phyloP scores from a whole-genome alignment of 2,888 invertebrate species.

The Nephrocerus scutellatus region DNA sequence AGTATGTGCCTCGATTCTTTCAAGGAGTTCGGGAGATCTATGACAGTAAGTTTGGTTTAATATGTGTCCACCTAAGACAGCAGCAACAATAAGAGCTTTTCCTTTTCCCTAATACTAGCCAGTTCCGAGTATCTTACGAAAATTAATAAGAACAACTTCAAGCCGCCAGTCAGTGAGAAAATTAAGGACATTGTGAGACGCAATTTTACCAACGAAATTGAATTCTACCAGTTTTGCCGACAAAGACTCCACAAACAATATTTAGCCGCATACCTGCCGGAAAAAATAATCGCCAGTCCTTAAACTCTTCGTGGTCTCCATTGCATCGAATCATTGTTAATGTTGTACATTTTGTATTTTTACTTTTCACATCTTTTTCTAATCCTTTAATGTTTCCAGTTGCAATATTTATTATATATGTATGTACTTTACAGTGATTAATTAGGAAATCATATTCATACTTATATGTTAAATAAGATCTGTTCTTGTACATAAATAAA shows the following conservation, averaged over 20 bases:
- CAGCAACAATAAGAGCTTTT: too few species aligned
- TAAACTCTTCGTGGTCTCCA: background rate
- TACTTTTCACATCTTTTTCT: too few species aligned
- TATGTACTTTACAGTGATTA: too few species aligned
- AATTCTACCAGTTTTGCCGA: slow-evolving; percentile 84
- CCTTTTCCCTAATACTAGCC: too few species aligned
- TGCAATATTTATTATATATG: too few species aligned
- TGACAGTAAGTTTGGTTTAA: slow-evolving; percentile 72
- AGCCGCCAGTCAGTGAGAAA: slow-evolving; percentile 78
- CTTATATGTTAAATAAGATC: too few species aligned
- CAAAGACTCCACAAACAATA: slow-evolving; percentile 77
- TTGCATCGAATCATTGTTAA: slow-evolving; percentile 8
- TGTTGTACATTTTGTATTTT: slow-evolving; percentile 13
- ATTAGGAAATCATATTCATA: too few species aligned
- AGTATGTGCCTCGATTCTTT: slow-evolving; percentile 79
- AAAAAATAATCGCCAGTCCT: slow-evolving; percentile 30
- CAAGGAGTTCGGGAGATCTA: slow-evolving; percentile 69
- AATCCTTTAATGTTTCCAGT: too few species aligned
- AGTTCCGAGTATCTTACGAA: slow-evolving; percentile 68
- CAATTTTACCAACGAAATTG: slow-evolving; percentile 84
- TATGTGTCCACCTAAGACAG: too few species aligned
- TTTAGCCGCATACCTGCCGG: slow-evolving; percentile 57
- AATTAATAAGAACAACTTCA: slow-evolving; percentile 80
- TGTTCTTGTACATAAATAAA: too few species aligned
- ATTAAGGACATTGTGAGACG: slow-evolving; percentile 77